Evolutionary conservation across 2,797 vertebrate species (phyloP).

Genomic region (Hippoglossus hippoglossus): DNA sequence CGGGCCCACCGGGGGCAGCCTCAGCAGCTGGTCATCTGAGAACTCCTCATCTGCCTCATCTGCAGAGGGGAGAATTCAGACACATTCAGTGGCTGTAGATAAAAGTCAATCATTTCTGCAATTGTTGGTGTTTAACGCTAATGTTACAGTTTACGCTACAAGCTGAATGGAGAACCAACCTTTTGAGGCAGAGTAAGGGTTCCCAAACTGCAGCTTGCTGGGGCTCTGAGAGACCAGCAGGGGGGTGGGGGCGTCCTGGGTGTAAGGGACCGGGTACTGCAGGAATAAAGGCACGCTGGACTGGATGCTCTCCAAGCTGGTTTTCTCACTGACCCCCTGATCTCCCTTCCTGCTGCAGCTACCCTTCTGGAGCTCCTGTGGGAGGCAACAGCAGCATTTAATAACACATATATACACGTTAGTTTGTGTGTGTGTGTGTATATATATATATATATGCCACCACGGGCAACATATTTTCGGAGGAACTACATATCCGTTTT

Average conservation of each 20-base stretch:
- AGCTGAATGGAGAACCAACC: conserved; percentile 52
- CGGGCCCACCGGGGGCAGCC: conserved; percentile 89
- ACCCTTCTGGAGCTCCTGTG: conserved; percentile 87
- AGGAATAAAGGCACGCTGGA: conserved; percentile 82
- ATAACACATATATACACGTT: background rate
- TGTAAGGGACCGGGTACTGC: conserved; percentile 87
- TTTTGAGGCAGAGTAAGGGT: conserved; percentile 88
- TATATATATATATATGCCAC: background rate
- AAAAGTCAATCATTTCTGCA: background rate
- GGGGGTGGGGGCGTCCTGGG: conserved; percentile 86
- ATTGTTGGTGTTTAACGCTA: background rate
- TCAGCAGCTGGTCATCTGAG: conserved; percentile 93
- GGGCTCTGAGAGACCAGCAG: conserved; percentile 87
- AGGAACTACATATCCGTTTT: conserved; percentile 28
- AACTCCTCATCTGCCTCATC: conserved; percentile 93
- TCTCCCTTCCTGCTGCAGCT: conserved; percentile 81
- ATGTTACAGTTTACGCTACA: background rate
- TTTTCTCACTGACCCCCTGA: conserved; percentile 81
- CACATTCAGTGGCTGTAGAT: conserved; percentile 2
- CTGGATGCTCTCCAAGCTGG: conserved; percentile 74
- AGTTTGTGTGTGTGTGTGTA: no score
- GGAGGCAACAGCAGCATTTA: conserved; percentile 7
- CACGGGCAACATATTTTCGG: background rate
- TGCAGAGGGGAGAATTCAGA: conserved; percentile 60
- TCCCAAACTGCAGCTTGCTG: conserved; percentile 92